Conservation (phyloP, 2,888 invertebrate species). For the Saturnia japonica region DNA sequence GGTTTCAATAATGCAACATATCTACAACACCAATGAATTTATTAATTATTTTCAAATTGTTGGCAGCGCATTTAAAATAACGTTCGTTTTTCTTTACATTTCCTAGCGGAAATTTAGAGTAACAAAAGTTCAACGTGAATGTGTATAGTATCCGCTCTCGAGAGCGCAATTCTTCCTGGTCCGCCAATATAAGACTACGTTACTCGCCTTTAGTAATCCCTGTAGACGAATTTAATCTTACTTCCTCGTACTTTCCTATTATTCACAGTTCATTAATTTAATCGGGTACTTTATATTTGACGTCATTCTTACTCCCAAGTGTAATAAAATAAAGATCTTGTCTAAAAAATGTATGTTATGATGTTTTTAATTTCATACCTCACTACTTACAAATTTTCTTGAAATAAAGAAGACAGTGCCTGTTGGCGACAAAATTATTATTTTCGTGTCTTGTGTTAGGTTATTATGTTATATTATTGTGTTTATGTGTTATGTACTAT, state of each 20-base stretch:
- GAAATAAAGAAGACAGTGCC: background rate
- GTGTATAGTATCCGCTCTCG: slow-evolving; percentile 36
- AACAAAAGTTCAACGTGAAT: slow-evolving; percentile 43
- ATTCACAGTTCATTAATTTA: slow-evolving; percentile 39
- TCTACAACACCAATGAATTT: no score
- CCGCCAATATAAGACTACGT: slow-evolving; percentile 37
- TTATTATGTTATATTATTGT: no score
- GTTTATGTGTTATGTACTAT: no score
- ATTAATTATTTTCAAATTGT: background rate
- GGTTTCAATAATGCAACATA: no score
- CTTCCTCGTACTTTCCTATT: slow-evolving; percentile 35
- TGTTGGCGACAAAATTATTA: no score
- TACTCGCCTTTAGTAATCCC: slow-evolving; percentile 46
- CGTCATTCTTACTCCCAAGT: background rate
- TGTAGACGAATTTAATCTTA: slow-evolving; percentile 44
- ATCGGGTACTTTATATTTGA: slow-evolving; percentile 30
- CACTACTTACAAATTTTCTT: background rate
- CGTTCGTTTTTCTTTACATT: slow-evolving; percentile 4
- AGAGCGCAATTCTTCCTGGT: slow-evolving; percentile 43
- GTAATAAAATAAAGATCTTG: background rate
- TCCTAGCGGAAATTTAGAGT: slow-evolving; percentile 24
- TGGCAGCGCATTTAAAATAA: background rate
- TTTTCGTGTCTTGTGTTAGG: no score
- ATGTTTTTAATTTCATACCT: background rate
- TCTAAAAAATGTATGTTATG: background rate